A percentile compares a stretch with the other conserved stretches of the same genome.
phyloP scores from a whole-genome alignment of 2,113 vertebrate species.

The Abramis brama region DNA sequence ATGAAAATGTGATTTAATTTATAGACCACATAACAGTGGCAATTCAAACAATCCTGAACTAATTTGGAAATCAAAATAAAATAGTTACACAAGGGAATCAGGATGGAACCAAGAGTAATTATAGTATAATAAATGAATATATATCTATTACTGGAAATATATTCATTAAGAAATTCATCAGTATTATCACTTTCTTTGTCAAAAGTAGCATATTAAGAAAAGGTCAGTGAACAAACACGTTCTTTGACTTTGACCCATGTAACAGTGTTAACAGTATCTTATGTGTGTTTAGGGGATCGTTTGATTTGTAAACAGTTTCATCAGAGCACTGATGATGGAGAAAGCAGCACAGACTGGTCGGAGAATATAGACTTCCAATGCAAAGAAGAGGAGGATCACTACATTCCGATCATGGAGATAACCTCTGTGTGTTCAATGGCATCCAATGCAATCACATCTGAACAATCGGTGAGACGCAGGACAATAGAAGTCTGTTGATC shows the following conservation, averaged over 20 bases:
- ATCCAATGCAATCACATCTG: not conserved
- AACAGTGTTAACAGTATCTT: not conserved
- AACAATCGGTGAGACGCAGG: constrained; percentile 36
- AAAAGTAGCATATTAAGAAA: not conserved
- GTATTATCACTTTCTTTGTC: not conserved
- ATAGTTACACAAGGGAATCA: not conserved
- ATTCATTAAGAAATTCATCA: not conserved
- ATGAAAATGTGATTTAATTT: not conserved
- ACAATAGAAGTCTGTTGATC: constrained; percentile 9
- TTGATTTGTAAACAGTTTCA: constrained; percentile 48
- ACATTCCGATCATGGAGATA: constrained; percentile 76
- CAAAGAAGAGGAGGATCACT: constrained; percentile 75
- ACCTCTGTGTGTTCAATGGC: constrained; percentile 75
- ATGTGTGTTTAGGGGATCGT: constrained; percentile 60
- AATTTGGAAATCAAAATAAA: not conserved
- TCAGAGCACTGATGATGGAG: constrained; percentile 43
- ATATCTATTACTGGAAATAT: not conserved
- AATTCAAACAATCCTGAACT: not conserved
- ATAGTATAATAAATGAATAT: not conserved
- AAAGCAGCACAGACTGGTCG: constrained; percentile 48
- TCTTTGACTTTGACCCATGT: not conserved
- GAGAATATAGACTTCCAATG: constrained; percentile 53
- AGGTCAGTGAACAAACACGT: not conserved
- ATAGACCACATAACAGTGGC: not conserved
- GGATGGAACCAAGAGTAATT: not conserved